Percentiles rank a stretch among this genome's conserved stretches.
phyloP scores from a whole-genome alignment of 2,113 vertebrate genomes.

The Pachypanchax playfairii region DNA sequence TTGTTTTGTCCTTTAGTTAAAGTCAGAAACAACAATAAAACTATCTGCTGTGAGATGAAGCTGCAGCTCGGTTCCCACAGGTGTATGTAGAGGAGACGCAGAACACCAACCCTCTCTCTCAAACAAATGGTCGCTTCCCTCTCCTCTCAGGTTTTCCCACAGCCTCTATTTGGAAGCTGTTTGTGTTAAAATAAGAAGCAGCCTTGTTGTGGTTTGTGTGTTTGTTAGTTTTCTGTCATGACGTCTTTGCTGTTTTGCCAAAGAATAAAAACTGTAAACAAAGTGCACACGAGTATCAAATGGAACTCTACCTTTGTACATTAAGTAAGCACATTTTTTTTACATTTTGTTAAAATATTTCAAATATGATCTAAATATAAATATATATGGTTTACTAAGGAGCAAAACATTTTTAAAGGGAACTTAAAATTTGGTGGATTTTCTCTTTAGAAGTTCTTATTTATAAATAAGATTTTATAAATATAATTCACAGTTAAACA shows the following conservation, averaged over 20 bases:
- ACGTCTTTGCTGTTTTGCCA: constrained; percentile 34
- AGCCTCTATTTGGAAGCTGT: neutral
- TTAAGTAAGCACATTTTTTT: too few relatives aligned
- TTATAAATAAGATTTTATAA: too few relatives aligned
- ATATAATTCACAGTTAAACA: too few relatives aligned
- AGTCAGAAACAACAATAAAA: too few relatives aligned
- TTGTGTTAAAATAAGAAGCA: constrained; percentile 30
- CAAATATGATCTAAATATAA: too few relatives aligned
- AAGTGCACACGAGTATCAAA: neutral
- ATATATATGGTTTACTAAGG: neutral
- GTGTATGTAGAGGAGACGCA: too few relatives aligned
- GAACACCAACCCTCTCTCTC: too few relatives aligned
- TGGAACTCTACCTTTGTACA: neutral
- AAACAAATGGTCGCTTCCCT: neutral
- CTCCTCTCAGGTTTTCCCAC: constrained; percentile 2
- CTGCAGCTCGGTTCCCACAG: too few relatives aligned
- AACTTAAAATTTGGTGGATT: constrained; percentile 30
- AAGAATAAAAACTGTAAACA: too few relatives aligned
- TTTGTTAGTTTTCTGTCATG: constrained; percentile 43
- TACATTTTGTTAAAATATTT: neutral
- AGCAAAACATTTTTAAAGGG: rapidly evolving
- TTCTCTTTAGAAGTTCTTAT: constrained; percentile 21
- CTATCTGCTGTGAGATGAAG: too few relatives aligned
- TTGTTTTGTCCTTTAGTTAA: too few relatives aligned
- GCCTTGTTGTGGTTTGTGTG: constrained; percentile 15